Conservation (phyloP, 1,140 invertebrate species). For the Zaprionus africanus region DNA sequence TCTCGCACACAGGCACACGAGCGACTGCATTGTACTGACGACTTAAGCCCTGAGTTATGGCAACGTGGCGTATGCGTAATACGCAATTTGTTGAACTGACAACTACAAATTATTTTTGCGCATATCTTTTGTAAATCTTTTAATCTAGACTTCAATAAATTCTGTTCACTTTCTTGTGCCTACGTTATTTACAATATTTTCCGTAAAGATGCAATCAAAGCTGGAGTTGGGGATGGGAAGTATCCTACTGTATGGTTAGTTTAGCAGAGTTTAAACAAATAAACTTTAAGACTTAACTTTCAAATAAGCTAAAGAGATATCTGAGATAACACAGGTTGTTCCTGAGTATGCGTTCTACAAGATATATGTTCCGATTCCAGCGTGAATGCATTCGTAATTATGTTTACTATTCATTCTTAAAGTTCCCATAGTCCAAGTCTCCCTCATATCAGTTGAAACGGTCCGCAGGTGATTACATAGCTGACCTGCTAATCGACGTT, state of each 20-base stretch:
- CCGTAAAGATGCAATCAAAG: not conserved
- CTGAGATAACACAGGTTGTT: not conserved
- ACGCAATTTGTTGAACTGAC: constrained; percentile 12
- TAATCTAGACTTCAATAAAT: constrained; percentile 7
- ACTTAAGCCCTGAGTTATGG: constrained; percentile 17
- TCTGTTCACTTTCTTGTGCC: not conserved
- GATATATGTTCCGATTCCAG: not conserved
- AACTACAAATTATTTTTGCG: constrained; percentile 8
- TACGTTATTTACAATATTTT: not conserved
- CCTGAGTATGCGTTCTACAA: not conserved
- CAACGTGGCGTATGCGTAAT: constrained; percentile 25
- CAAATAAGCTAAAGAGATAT: no score
- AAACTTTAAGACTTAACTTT: not conserved
- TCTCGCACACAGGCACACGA: constrained; percentile 1
- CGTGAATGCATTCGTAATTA: no score
- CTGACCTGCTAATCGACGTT: not conserved
- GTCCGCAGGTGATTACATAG: constrained; percentile 1
- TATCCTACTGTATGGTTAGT: not conserved
- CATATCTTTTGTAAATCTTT: constrained; percentile 5
- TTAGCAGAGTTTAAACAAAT: not conserved
- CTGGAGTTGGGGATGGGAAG: not conserved
- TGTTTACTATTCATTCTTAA: no score
- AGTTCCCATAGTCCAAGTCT: not conserved
- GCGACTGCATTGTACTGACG: constrained; percentile 10
- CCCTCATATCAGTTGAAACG: not conserved